These are phyloP conservation scores for Philaethria dido DNA, from an alignment of 2,888 invertebrate genomes.

Conservation along the genomic window DNA sequence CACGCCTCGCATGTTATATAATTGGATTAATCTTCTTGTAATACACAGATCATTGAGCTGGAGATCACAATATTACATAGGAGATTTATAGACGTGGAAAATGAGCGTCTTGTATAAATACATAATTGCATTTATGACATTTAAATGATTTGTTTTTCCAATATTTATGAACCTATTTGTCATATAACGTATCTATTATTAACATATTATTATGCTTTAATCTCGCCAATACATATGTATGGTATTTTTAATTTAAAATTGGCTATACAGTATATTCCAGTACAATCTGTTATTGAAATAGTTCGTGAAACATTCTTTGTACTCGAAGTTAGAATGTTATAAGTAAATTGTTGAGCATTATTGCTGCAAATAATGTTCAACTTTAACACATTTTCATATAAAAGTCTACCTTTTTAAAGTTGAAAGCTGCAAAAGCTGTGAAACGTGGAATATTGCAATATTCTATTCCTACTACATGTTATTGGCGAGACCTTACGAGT, in stretches of 20 bases:
- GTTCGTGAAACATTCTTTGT: neutral
- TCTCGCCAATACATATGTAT: too few relatives aligned
- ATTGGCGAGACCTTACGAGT: constrained; percentile 15
- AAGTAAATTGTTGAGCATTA: neutral
- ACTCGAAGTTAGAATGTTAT: neutral
- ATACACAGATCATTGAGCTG: neutral
- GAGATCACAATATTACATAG: neutral
- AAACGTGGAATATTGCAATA: constrained; percentile 19
- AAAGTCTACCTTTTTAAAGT: constrained; percentile 10
- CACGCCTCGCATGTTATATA: neutral
- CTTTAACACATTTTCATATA: neutral
- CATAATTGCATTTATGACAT: neutral
- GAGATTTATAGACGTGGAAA: neutral
- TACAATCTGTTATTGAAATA: neutral
- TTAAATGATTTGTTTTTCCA: neutral
- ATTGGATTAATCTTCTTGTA: neutral
- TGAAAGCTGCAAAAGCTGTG: constrained; percentile 12
- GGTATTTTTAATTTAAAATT: neutral
- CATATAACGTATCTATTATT: neutral
- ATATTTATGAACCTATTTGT: neutral
- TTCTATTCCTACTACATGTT: constrained; percentile 7
- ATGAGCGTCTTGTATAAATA: neutral
- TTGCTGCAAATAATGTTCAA: constrained; percentile 10
- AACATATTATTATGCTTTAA: neutral
- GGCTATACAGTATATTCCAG: neutral